Conservation (phyloP, 2,888 invertebrate species). For the Thymelicus sylvestris region DNA sequence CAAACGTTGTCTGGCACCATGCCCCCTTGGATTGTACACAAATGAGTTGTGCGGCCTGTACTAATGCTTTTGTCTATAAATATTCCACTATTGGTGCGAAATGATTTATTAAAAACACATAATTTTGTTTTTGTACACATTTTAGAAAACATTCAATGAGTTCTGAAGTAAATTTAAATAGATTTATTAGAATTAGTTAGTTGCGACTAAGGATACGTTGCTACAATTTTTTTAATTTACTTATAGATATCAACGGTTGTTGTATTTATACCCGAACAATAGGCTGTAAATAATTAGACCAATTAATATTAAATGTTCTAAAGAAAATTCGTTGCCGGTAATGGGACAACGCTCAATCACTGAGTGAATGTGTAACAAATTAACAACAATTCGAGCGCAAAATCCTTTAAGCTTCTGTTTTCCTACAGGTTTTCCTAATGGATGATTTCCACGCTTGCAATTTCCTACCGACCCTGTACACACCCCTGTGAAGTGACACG, state of each 20-base stretch:
- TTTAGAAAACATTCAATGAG: too few species aligned
- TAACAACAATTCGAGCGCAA: conserved; percentile 57
- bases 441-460: conserved; percentile 65
- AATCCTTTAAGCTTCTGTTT: conserved; percentile 62
- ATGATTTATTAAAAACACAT: too few species aligned
- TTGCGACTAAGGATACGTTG: too few species aligned
- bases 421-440: conserved; percentile 69
- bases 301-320: conserved; percentile 1
- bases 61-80: background rate
- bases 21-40: conserved; percentile 53
- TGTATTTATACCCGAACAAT: too few species aligned
- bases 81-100: background rate
- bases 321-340: conserved; percentile 13
- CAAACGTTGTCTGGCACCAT: conserved; percentile 60
- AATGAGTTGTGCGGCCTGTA: conserved; percentile 11
- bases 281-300: background rate
- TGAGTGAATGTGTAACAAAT: conserved; percentile 40
- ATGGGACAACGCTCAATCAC: conserved; percentile 8
- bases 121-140: too few species aligned
- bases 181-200: too few species aligned
- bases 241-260: too few species aligned
- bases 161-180: too few species aligned
- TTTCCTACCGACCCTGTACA: conserved; percentile 52
- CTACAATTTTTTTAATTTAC: too few species aligned
- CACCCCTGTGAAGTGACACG: conserved; percentile 58